A percentile compares a stretch with the other conserved stretches of the same genome.
These are phyloP conservation scores for Halcyon senegalensis DNA, from an alignment of 2,113 vertebrate species.

Conservation along the genomic window DNA sequence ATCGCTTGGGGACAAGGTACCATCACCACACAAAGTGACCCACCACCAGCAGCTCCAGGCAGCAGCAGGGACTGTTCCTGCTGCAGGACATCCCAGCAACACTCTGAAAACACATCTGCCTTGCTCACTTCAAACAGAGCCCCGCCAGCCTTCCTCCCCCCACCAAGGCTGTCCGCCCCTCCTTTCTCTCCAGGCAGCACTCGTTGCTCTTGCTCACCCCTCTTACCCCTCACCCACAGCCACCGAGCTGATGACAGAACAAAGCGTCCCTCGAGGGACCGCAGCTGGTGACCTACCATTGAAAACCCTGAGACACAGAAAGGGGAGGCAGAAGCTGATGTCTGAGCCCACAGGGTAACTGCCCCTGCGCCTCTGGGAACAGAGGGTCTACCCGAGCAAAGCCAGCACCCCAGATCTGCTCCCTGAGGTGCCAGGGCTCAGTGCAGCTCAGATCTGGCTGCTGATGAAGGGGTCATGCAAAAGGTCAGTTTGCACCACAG, in stretches of 20 bases:
- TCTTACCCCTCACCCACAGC: accelerated
- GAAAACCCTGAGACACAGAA: conserved; percentile 57
- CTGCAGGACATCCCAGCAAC: background rate
- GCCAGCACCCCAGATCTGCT: background rate
- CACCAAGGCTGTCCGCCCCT: background rate
- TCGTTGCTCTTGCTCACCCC: background rate
- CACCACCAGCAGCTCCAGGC: background rate
- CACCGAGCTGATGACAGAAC: background rate
- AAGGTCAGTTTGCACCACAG: background rate
- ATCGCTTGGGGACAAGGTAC: background rate
- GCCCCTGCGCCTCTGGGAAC: background rate
- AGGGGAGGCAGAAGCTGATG: background rate
- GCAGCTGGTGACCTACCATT: background rate
- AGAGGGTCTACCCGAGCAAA: background rate
- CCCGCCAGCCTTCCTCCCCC: background rate
- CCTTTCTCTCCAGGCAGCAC: background rate
- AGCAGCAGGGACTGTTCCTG: background rate
- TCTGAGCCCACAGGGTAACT: background rate
- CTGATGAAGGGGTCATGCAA: background rate
- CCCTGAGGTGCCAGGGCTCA: background rate
- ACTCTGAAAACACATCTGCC: background rate
- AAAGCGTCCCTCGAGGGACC: background rate
- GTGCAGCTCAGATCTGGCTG: background rate
- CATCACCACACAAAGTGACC: no score
- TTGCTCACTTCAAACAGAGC: background rate